A percentile compares a stretch with the other conserved stretches of the same genome.
Conservation (phyloP, 1,140 invertebrate species). For the Cepaea nemoralis region DNA sequence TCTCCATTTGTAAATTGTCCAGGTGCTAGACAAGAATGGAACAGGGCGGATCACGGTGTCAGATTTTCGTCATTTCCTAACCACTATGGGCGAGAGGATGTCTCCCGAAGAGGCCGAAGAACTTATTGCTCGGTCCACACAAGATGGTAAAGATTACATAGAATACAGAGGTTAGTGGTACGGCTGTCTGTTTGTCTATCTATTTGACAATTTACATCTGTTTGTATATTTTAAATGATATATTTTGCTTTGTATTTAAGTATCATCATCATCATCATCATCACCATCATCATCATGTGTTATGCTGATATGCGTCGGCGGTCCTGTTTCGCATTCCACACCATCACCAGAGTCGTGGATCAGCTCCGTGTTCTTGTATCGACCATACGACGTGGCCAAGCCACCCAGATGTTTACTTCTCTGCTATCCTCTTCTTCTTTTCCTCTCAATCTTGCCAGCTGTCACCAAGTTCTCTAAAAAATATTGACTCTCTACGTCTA, state of each 20-base stretch:
- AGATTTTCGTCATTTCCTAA: constrained; percentile 95
- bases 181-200: neutral
- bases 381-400: no score
- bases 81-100: constrained; percentile 98
- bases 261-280: no score
- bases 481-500: no score
- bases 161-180: constrained; percentile 55
- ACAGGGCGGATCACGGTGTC: constrained; percentile 73
- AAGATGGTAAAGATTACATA: constrained; percentile 83
- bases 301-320: no score
- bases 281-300: no score
- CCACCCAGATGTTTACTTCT: no score
- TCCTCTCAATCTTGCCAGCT: no score
- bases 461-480: no score
- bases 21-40: constrained; percentile 43
- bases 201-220: no score
- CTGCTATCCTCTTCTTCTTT: neutral
- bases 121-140: constrained; percentile 98
- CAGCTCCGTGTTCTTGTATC: no score
- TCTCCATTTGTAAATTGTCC: neutral
- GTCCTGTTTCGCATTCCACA: no score
- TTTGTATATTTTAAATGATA: neutral
- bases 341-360: no score
- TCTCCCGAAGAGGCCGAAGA: constrained; percentile 98
- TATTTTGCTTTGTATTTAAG: neutral